A percentile compares a stretch with the other conserved stretches of the same genome.
These are phyloP conservation scores for Meiosimyza platycephala DNA, from an alignment of 2,888 invertebrate species.

Conservation along the genomic window DNA sequence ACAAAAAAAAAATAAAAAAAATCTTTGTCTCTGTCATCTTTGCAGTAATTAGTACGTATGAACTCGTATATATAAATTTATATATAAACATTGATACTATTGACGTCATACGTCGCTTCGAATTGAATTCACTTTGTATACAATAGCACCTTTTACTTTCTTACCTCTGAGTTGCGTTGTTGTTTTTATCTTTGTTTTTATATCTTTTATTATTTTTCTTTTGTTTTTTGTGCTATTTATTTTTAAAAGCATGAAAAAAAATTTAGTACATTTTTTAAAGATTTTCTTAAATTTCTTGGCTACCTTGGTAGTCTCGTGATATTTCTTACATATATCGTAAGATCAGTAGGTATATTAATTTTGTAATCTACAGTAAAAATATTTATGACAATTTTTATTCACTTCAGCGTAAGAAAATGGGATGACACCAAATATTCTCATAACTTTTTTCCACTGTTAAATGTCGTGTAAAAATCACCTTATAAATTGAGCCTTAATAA, in stretches of 20 bases:
- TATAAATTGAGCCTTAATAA: too few relatives aligned
- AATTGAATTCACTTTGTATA: not conserved
- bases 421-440: not conserved
- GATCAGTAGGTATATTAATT: too few relatives aligned
- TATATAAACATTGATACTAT: not conserved
- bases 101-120: not conserved
- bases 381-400: not conserved
- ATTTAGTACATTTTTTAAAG: too few relatives aligned
- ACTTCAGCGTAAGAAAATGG: not conserved
- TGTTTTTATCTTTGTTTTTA: not conserved
- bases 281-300: not conserved
- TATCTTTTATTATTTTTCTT: not conserved
- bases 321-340: not conserved
- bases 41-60: too few relatives aligned
- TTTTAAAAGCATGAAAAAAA: too few relatives aligned
- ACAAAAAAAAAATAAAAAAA: too few relatives aligned
- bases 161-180: constrained; percentile 3
- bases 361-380: too few relatives aligned
- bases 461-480: too few relatives aligned
- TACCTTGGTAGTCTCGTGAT: not conserved
- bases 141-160: not conserved
- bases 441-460: not conserved
- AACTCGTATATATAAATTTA: not conserved
- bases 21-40: too few relatives aligned
- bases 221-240: not conserved